Evolutionary conservation across 2,888 invertebrate species (phyloP).

Genomic region (Nymphalis c-album): DNA sequence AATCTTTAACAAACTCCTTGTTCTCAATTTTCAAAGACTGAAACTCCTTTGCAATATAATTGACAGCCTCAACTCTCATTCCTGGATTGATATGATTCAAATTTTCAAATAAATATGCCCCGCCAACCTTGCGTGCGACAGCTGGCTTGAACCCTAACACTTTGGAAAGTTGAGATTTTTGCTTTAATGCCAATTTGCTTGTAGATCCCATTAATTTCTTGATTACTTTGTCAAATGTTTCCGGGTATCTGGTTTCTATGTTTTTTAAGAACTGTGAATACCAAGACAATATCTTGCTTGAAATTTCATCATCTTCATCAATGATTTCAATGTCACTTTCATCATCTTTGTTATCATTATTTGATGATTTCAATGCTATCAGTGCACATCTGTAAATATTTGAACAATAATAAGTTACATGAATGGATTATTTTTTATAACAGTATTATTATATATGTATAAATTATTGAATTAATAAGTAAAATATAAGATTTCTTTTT

Average conservation of each 20-base stretch:
- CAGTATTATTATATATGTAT: too few relatives aligned
- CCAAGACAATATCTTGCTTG: conserved; percentile 72
- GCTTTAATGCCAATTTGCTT: conserved; percentile 52
- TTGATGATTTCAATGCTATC: conserved; percentile 55
- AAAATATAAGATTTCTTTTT: too few relatives aligned
- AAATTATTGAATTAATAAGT: too few relatives aligned
- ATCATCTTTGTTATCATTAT: conserved; percentile 49
- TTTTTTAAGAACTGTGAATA: conserved; percentile 80
- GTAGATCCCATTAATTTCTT: conserved; percentile 77
- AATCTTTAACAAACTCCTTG: conserved; percentile 83
- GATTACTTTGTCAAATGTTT: conserved; percentile 85
- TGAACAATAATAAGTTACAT: too few relatives aligned
- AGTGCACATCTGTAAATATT: conserved; percentile 70
- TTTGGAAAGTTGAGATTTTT: conserved; percentile 66
- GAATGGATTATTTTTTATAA: too few relatives aligned
- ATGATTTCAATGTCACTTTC: conserved; percentile 75
- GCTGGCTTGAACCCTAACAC: conserved; percentile 80
- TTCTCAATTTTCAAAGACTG: conserved; percentile 73
- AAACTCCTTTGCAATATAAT: conserved; percentile 82
- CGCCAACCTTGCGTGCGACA: conserved; percentile 75
- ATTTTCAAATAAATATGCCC: conserved; percentile 83
- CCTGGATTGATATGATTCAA: conserved; percentile 86
- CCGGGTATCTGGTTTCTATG: conserved; percentile 87
- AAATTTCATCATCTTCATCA: conserved; percentile 61
- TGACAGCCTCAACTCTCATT: conserved; percentile 85